Conservation (phyloP, 2,113 vertebrate species). For the Hemichromis elongatus region DNA sequence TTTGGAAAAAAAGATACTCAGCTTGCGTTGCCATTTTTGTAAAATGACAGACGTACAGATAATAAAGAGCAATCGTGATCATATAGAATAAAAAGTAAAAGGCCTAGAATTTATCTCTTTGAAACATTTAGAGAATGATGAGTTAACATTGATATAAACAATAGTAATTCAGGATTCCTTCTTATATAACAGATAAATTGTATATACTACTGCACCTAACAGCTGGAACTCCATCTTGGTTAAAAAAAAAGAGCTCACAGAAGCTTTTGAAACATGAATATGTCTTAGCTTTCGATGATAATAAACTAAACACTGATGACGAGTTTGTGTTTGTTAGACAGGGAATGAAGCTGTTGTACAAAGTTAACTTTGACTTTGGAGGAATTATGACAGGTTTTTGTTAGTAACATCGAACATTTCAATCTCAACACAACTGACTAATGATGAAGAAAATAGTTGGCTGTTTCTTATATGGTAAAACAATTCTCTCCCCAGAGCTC, state of each 20-base stretch:
- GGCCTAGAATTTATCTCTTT: background rate
- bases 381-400: background rate
- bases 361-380: rapidly evolving
- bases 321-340: background rate
- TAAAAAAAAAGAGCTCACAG: background rate
- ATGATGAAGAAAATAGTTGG: rapidly evolving
- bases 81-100: background rate
- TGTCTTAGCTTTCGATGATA: background rate
- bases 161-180: background rate
- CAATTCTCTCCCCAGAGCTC: background rate
- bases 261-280: background rate
- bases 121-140: background rate
- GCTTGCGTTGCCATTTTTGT: rapidly evolving
- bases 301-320: rapidly evolving
- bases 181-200: rapidly evolving
- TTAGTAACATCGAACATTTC: background rate
- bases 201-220: rapidly evolving
- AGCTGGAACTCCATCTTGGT: background rate
- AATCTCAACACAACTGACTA: background rate
- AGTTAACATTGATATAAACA: background rate
- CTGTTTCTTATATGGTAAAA: rapidly evolving
- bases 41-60: background rate
- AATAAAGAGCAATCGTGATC: background rate
- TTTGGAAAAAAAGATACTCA: background rate
- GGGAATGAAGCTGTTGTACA: background rate